A percentile compares a stretch with the other conserved stretches of the same genome.
These are phyloP conservation scores for Astropecten irregularis DNA, from an alignment of 53 echinoderm and acorn worm species.

Conservation along the genomic window DNA sequence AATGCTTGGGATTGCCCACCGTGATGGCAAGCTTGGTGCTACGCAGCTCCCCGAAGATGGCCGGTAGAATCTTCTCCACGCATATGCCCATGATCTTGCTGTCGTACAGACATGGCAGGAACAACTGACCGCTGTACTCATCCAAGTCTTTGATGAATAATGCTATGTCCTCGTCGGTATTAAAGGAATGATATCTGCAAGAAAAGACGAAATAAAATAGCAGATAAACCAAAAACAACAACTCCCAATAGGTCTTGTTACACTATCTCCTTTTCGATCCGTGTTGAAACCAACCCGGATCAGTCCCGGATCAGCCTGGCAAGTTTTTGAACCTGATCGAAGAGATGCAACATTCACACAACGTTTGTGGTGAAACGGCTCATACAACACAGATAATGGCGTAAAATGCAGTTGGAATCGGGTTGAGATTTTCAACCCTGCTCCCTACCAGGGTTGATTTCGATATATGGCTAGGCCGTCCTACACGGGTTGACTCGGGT, in stretches of 20 bases:
- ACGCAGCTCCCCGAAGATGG: neutral
- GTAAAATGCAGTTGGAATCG: too few species aligned
- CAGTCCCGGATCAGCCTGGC: too few species aligned
- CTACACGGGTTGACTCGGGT: too few species aligned
- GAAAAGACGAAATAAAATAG: neutral
- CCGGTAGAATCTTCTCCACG: slow-evolving; percentile 2
- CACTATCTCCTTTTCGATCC: too few species aligned
- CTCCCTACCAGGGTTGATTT: too few species aligned
- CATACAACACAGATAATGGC: too few species aligned
- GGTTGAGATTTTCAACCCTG: too few species aligned
- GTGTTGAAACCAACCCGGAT: too few species aligned
- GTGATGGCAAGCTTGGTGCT: neutral
- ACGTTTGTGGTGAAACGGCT: too few species aligned
- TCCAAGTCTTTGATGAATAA: slow-evolving; percentile 14
- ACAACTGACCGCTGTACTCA: slow-evolving; percentile 21
- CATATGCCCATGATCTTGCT: neutral
- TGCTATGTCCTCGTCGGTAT: neutral
- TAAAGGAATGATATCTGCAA: slow-evolving; percentile 15
- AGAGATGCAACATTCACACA: too few species aligned
- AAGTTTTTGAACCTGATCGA: too few species aligned
- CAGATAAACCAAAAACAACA: neutral
- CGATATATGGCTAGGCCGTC: too few species aligned
- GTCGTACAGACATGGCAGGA: slow-evolving; percentile 15
- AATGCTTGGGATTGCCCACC: slow-evolving; percentile 25
- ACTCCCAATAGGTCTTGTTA: neutral